phyloP scores from a whole-genome alignment of 2,113 vertebrate species.

The Pelecanoides urinatrix region DNA sequence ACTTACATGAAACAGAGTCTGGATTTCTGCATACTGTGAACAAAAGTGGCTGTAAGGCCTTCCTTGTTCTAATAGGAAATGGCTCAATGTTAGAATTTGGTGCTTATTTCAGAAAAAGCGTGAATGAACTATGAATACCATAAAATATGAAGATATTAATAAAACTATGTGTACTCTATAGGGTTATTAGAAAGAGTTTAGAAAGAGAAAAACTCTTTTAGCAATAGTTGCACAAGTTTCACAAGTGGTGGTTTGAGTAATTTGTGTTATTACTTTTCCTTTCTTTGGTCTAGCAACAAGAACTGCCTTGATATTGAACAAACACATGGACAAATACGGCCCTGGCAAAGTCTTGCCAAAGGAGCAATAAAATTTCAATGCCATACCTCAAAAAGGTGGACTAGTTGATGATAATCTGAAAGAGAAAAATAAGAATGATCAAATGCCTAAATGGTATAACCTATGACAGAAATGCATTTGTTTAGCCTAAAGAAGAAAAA shows the following conservation, averaged over 20 bases:
- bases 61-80: slow-evolving; percentile 6
- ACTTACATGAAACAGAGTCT: slow-evolving; percentile 51
- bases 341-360: not conserved
- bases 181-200: not conserved
- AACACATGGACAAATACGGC: not conserved
- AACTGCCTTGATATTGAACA: not conserved
- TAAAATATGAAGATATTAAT: not conserved
- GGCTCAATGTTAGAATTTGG: not conserved
- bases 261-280: not conserved
- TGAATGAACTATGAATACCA: not conserved
- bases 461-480: not conserved
- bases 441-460: not conserved
- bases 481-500: not conserved
- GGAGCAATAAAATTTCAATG: not conserved
- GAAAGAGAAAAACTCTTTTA: not conserved
- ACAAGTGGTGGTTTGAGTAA: not conserved
- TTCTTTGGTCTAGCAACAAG: not conserved
- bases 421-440: not conserved
- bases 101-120: not conserved
- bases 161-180: not conserved
- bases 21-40: slow-evolving; percentile 36
- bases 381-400: not conserved
- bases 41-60: not conserved
- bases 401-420: not conserved
- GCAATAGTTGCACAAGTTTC: not conserved